phyloP scores from a whole-genome alignment of 2,797 vertebrate species.

The Pipistrellus nathusii region DNA sequence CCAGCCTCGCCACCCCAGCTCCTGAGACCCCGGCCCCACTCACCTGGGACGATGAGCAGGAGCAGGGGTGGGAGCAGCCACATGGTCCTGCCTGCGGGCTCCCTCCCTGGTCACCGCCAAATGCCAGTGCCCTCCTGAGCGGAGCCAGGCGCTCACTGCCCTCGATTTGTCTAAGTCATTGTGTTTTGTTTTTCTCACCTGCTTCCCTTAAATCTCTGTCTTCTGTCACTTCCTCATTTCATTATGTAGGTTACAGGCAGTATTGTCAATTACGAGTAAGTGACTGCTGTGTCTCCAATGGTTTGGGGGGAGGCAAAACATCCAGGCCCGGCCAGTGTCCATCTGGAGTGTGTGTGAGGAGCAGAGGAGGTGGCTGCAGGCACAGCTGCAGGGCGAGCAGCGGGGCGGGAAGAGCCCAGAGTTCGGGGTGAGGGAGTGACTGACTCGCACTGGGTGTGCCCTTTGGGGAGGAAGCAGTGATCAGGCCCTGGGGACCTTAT shows the following conservation, averaged over 20 bases:
- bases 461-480: rapidly evolving
- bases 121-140: not conserved
- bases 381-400: rapidly evolving
- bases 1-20: not conserved
- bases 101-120: not conserved
- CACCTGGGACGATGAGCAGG: not conserved
- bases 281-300: no score
- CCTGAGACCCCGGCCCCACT: not conserved
- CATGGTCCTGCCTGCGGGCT: not conserved
- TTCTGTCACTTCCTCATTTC: not conserved
- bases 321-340: not conserved
- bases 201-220: not conserved
- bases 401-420: rapidly evolving
- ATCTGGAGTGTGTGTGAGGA: not conserved
- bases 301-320: not conserved
- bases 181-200: not conserved
- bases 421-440: rapidly evolving
- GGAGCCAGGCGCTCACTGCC: not conserved
- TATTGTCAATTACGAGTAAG: rapidly evolving
- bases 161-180: not conserved
- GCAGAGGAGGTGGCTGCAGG: not conserved
- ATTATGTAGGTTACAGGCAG: not conserved
- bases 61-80: not conserved
- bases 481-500: not conserved
- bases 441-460: rapidly evolving